Evolutionary conservation across 2,888 invertebrate species (phyloP), one percentile per base, ranked within the genome.

Genomic region (Morinoia aosen): DNA sequence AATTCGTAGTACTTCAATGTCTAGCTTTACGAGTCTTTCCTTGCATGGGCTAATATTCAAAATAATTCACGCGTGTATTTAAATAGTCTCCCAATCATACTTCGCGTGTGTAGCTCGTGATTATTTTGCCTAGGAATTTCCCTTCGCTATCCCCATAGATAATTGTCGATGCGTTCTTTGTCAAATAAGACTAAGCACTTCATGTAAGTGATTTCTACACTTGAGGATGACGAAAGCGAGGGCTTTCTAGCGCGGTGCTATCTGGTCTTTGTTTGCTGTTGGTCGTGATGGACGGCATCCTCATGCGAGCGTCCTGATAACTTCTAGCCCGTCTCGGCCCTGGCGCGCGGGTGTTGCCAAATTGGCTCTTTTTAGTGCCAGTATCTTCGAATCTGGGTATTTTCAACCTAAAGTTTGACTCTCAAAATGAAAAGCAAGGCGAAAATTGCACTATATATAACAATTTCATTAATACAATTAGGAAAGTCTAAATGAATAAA

Each of bases 241-340:
- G 90, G 90, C 48, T 90, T 90, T 90, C 90, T 90, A 90, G 39
- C 48, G 40, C 90, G 40, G 48, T 39, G 90, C 40, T 90, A 40
- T 90, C 48, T 40, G 39, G 40, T 90, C 90, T 90, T 90, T 90
- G 90, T 90, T 90, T 90, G 48, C 90, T 39, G 90, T 39, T 90
- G 90, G 40, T 14, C 39, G 39, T 90, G 90, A 90, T 90, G 90
- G 90, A 90, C 48, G 90, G 48, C 90, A 90, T 90, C 90, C 90
- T 90, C 40, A 40, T 90, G 48, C 40, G 90, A 25, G 14, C 48
- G 10, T 39, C 40, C 90, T 90, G 90, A 90, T 90, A 90, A 90
- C 16, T 90, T 90, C 12, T 39, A 12, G 90, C 90, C 48, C 12
- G 33, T 39, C 90, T 25, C 33, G 25, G 25, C 8, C 76, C 33